Percentiles rank a stretch among this genome's conserved stretches.
Evolutionary conservation across 2,797 vertebrate species (phyloP).

Genomic region (Mormyrops attenuatus): DNA sequence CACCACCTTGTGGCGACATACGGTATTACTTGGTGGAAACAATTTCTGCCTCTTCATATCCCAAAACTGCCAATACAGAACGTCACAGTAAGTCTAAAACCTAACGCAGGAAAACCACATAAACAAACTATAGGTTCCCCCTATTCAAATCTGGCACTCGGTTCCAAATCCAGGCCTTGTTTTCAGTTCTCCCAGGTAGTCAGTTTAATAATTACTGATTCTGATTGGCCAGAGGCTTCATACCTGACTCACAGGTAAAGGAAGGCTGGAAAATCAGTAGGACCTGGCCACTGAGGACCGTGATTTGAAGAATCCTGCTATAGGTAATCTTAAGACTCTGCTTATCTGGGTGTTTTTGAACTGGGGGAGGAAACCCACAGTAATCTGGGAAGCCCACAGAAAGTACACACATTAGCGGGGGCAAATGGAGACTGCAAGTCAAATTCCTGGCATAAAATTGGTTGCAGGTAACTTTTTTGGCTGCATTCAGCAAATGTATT

Average conservation of each 20-base stretch:
- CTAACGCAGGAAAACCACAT: neutral
- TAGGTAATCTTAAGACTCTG: neutral
- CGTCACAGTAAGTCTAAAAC: neutral
- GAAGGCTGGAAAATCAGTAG: neutral
- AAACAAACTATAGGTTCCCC: neutral
- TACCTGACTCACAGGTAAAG: neutral
- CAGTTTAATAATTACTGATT: neutral
- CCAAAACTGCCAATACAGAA: neutral
- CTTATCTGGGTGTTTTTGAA: neutral
- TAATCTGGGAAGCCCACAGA: neutral
- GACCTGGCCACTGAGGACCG: neutral
- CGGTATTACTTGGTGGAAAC: neutral
- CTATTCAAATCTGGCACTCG: neutral
- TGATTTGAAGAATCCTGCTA: neutral
- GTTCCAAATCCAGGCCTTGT: neutral
- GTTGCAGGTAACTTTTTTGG: neutral
- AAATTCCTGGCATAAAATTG: neutral
- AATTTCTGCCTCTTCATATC: neutral
- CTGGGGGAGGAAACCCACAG: neutral
- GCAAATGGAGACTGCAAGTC: neutral
- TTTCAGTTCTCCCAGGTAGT: neutral
- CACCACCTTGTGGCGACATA: neutral
- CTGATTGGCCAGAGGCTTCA: neutral
- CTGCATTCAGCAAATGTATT: neutral
- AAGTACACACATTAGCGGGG: neutral